Evolutionary conservation across 1,140 invertebrate species (phyloP).

Genomic region (Drosophila athabasca): DNA sequence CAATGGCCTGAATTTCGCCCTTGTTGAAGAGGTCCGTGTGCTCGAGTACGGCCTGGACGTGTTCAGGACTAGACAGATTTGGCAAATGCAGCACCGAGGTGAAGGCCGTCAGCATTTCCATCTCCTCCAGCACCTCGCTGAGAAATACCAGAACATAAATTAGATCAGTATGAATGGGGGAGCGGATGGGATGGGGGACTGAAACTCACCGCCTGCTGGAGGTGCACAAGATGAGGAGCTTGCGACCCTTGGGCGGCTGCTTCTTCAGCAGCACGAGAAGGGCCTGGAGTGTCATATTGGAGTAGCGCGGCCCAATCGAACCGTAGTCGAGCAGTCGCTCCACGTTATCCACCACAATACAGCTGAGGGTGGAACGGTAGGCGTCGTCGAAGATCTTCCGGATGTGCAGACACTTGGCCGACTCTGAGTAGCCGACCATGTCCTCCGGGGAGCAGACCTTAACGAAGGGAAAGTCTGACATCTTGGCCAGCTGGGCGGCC

Average conservation of each 20-base stretch:
- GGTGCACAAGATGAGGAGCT: constrained; percentile 96
- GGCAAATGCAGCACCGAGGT: constrained; percentile 95
- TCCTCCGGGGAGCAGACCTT: constrained; percentile 99
- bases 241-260: constrained; percentile 95
- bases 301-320: constrained; percentile 98
- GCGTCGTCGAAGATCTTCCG: constrained; percentile 99
- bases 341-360: constrained; percentile 98
- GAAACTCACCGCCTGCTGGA: constrained; percentile 91
- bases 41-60: constrained; percentile 93
- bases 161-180: too few species aligned
- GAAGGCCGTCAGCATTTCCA: constrained; percentile 97
- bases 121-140: constrained; percentile 95
- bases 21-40: constrained; percentile 92
- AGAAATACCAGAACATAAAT: too few species aligned
- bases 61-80: constrained; percentile 93
- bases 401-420: constrained; percentile 97
- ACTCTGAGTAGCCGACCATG: constrained; percentile 98
- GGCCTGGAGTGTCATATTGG: constrained; percentile 98
- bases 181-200: too few species aligned
- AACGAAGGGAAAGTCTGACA: constrained; percentile 98
- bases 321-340: constrained; percentile 98
- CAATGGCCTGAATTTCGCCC: constrained; percentile 90
- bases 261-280: constrained; percentile 97
- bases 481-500: constrained; percentile 97
- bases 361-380: constrained; percentile 97